Percentiles rank a stretch among this genome's conserved stretches.
Conservation (phyloP, 2,113 vertebrate genomes). For the Symphodus melops region DNA sequence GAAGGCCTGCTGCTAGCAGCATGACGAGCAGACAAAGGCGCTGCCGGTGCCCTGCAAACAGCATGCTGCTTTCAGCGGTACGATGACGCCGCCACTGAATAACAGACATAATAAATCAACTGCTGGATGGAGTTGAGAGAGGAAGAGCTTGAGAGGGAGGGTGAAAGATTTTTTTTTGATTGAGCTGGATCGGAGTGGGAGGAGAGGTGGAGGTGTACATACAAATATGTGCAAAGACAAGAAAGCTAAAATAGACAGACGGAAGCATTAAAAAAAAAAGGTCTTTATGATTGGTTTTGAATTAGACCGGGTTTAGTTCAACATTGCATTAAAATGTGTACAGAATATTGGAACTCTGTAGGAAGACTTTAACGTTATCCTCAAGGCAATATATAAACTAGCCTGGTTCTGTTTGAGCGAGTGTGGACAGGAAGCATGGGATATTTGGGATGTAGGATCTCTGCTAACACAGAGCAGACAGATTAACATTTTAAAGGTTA, state of each 20-base stretch:
- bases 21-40: conserved; percentile 59
- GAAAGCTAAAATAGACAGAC: background rate
- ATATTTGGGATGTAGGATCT: conserved; percentile 33
- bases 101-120: conserved; percentile 68
- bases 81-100: conserved; percentile 60
- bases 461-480: conserved; percentile 45
- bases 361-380: background rate
- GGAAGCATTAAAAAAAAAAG: background rate
- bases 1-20: conserved; percentile 73
- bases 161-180: conserved; percentile 34
- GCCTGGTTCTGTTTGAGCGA: conserved; percentile 15
- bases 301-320: conserved; percentile 10
- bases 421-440: conserved; percentile 22
- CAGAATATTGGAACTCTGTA: background rate
- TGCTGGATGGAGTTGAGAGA: conserved; percentile 45
- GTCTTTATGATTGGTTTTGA: background rate
- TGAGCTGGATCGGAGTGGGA: conserved; percentile 14
- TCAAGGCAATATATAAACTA: conserved; percentile 41
- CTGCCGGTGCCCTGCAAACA: conserved; percentile 62
- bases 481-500: conserved; percentile 74
- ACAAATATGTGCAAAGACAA: background rate
- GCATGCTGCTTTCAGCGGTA: conserved; percentile 55
- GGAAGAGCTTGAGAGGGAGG: background rate
- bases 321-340: background rate
- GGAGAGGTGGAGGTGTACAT: conserved; percentile 21